Evolutionary conservation across 2,888 invertebrate genomes (phyloP), one percentile per base, ranked within the genome.

Genomic region (Drosophila flavopinicola): DNA sequence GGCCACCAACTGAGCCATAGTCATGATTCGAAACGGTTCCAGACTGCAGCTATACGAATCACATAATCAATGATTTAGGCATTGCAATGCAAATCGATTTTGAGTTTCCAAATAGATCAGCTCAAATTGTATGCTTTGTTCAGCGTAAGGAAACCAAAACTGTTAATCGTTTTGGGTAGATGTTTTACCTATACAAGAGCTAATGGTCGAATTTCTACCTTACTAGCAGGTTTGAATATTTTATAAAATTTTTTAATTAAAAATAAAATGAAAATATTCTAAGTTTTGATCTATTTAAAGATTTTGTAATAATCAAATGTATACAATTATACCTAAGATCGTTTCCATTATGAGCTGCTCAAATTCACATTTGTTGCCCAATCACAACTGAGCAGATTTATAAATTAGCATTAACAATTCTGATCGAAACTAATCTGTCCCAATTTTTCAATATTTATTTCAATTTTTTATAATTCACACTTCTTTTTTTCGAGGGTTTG

Each of bases 1-100:
- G 72, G 61, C 72, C 71, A 67, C 67, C 72, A 72, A 10, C 72
- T 68, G 72, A n/a, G 73, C 37, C 10, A 41, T 32, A n/a, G 73
- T 33, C 10, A 41, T 32, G 39, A 57, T 48, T 56, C 17, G 45
- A 48, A 35, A 9, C 25, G 11, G 9, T 27, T 24, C 20, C 24
- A 13, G 0, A 5, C 1, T 29, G 7, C 7, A 38, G 29, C 72
- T 41, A 75, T 64, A 47, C 48, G 42, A 67, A 61, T 11, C 27
- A 20, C 32, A 71, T 72, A 66, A 66, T 66, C 60, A 39, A 71
- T 71, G 57, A 53, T 53, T 37, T 20, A 45, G 39, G 53, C 51
- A 38, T 17, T 29, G 49, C 60, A 51, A 44, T 65, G 45, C 15
- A 42, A 66, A 66, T 45, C 41, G 49, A 57, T 66, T 53, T 54